A percentile compares a stretch with the other conserved stretches of the same genome.
Conservation (phyloP, 1,140 invertebrate genomes). For the Drosophila micromelanica region DNA sequence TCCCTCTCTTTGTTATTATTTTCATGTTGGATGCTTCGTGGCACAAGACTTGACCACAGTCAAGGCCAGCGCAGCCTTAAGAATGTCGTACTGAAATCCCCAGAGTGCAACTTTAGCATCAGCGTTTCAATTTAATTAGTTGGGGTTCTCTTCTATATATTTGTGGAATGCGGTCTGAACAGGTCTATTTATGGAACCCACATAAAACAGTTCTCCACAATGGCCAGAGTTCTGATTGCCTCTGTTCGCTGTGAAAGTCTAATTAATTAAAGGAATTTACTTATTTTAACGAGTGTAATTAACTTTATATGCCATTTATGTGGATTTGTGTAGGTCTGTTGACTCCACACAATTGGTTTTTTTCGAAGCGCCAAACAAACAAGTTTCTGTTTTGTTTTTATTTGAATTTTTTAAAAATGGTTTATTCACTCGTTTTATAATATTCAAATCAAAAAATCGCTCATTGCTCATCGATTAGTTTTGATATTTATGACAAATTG, state of each 20-base stretch:
- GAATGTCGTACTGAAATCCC: conserved; percentile 28
- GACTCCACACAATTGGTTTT: conserved; percentile 6
- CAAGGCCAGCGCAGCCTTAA: conserved; percentile 29
- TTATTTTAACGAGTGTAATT: conserved; percentile 28
- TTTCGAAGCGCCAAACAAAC: conserved; percentile 23
- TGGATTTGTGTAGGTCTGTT: conserved; percentile 4
- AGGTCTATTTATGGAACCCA: conserved; percentile 34
- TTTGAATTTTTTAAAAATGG: neutral
- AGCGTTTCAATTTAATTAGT: conserved; percentile 17
- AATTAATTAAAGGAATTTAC: conserved; percentile 26
- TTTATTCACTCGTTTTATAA: neutral
- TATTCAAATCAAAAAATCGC: conserved; percentile 35
- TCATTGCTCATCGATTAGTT: conserved; percentile 44
- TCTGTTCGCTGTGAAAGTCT: conserved; percentile 23
- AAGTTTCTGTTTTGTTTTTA: conserved; percentile 12
- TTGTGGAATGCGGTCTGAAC: conserved; percentile 32
- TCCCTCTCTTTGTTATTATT: neutral
- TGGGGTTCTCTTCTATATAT: conserved; percentile 16
- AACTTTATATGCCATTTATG: conserved; percentile 29
- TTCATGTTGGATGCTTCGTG: conserved; percentile 8
- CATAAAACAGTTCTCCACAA: neutral
- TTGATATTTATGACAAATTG: conserved; percentile 42
- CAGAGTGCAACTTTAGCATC: conserved; percentile 20
- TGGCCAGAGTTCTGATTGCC: neutral
- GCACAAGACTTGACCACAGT: conserved; percentile 37